phyloP scores from a whole-genome alignment of 1,140 invertebrate genomes.

The Euwallacea fornicatus region DNA sequence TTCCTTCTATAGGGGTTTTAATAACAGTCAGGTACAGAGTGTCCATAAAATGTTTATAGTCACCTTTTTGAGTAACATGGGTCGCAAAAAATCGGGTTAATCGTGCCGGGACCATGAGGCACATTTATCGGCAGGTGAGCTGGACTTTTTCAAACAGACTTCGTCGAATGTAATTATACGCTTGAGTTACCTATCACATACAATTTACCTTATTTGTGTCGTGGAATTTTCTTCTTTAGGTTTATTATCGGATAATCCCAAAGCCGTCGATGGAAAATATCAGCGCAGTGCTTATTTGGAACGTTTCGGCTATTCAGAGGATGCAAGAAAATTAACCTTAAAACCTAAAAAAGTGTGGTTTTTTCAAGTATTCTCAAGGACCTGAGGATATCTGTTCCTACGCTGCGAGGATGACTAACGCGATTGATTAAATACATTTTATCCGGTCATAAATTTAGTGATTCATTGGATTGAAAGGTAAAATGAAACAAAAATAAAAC shows the following conservation, averaged over 20 bases:
- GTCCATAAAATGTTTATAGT: slow-evolving; percentile 27
- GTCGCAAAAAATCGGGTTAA: slow-evolving; percentile 27
- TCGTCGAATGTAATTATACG: slow-evolving; percentile 3
- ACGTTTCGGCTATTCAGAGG: background rate
- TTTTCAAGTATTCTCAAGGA: no score
- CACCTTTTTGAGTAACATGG: slow-evolving; percentile 18
- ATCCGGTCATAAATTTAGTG: no score
- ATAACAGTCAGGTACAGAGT: slow-evolving; percentile 22
- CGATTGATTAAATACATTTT: no score
- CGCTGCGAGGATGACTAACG: no score
- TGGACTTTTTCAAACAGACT: background rate
- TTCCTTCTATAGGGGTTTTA: slow-evolving; percentile 32
- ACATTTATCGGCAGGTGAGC: background rate
- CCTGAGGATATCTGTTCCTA: no score
- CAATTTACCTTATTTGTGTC: background rate
- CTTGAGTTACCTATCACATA: slow-evolving; percentile 1
- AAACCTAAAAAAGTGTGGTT: no score
- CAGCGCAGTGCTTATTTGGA: background rate
- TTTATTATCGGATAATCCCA: slow-evolving; percentile 4
- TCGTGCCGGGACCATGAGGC: slow-evolving; percentile 1
- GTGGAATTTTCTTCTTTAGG: background rate
- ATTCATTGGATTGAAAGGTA: no score
- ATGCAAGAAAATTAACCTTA: no score
- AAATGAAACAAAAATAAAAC: no score
- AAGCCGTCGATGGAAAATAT: background rate